phyloP scores from a whole-genome alignment of 2,797 vertebrate species.

The Brachymystax lenok region DNA sequence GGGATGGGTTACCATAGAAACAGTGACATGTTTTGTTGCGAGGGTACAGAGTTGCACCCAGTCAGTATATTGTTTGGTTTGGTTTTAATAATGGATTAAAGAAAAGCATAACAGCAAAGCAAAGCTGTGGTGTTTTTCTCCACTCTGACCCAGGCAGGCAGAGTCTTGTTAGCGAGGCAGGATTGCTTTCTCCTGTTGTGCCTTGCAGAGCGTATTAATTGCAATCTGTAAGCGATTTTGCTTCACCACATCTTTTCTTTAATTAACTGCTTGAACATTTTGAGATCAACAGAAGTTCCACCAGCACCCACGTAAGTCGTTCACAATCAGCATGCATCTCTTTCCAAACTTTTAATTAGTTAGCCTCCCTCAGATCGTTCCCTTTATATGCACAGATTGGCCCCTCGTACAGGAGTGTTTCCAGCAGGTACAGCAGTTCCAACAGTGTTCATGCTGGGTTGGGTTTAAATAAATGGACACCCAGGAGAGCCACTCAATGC shows the following conservation, averaged over 20 bases:
- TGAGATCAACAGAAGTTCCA: conserved; percentile 75
- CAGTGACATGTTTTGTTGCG: conserved; percentile 53
- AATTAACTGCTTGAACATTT: conserved; percentile 79
- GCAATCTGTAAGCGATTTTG: conserved; percentile 78
- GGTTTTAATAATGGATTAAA: conserved; percentile 68
- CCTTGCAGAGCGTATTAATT: conserved; percentile 68
- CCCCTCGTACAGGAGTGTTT: conserved; percentile 37
- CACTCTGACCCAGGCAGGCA: conserved; percentile 55
- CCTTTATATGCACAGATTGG: conserved; percentile 28
- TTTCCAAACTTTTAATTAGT: conserved; percentile 79
- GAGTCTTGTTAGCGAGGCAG: conserved; percentile 62
- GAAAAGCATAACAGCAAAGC: conserved; percentile 60
- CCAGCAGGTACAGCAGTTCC: neutral
- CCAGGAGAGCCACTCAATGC: neutral
- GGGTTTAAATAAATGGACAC: neutral
- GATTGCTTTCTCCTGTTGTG: conserved; percentile 53
- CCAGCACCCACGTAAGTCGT: conserved; percentile 68
- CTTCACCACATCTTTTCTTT: conserved; percentile 65
- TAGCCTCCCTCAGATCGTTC: conserved; percentile 36
- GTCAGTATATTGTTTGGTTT: conserved; percentile 61
- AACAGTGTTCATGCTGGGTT: neutral
- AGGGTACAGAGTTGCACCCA: conserved; percentile 25
- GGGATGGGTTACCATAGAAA: conserved; percentile 74
- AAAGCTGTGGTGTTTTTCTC: conserved; percentile 35
- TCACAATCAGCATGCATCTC: conserved; percentile 73